These are phyloP conservation scores for Drosophila leontia DNA, from an alignment of 1,140 invertebrate species.

Conservation along the genomic window DNA sequence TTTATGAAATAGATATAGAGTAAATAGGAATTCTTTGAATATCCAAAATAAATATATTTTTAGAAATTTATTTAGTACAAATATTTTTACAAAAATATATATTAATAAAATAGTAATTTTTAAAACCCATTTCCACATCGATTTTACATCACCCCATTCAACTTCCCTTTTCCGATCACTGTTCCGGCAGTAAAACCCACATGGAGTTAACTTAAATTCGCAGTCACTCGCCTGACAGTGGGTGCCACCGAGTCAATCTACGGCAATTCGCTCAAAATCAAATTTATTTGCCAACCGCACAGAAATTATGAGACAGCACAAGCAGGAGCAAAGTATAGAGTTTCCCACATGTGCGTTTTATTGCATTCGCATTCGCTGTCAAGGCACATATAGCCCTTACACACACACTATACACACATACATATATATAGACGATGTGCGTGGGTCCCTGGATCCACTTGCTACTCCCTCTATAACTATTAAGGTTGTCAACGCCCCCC, in stretches of 20 bases:
- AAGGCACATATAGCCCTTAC: constrained; percentile 6
- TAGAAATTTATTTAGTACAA: too few relatives aligned
- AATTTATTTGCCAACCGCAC: constrained; percentile 78
- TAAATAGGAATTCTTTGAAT: too few relatives aligned
- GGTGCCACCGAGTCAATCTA: constrained; percentile 59
- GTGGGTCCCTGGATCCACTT: constrained; percentile 4
- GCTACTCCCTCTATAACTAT: constrained; percentile 34
- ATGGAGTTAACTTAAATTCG: constrained; percentile 48
- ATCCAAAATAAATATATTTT: not conserved
- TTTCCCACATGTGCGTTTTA: constrained; percentile 75
- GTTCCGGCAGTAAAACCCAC: constrained; percentile 9
- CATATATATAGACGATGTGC: constrained; percentile 18
- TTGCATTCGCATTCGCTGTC: constrained; percentile 63
- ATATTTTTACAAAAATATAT: not conserved
- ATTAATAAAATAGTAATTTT: not conserved
- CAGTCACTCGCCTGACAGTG: constrained; percentile 26
- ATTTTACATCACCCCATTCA: not conserved
- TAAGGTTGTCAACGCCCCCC: constrained; percentile 35
- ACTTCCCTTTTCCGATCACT: not conserved
- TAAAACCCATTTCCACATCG: not conserved
- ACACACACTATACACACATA: not conserved
- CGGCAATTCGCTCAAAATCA: constrained; percentile 71
- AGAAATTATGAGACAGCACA: constrained; percentile 64
- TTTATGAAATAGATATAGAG: too few relatives aligned
- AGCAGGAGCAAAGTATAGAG: constrained; percentile 13